Evolutionary conservation across 2,888 invertebrate species (phyloP).

Genomic region (Sinopyrophorus schimmeli): DNA sequence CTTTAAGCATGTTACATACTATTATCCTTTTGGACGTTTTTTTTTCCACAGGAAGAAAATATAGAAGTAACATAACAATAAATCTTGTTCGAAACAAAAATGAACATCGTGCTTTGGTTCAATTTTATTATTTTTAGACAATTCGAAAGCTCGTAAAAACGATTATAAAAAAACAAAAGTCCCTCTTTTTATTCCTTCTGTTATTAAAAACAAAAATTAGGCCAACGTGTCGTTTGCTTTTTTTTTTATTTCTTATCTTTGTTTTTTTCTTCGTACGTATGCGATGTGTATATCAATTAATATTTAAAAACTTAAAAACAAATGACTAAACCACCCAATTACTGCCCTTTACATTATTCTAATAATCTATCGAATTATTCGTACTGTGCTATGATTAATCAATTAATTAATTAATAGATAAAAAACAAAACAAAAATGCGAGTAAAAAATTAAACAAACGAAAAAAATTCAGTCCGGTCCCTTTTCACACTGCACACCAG

Average conservation of each 20-base stretch:
- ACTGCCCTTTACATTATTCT: slow-evolving; percentile 18
- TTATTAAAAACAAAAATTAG: too few relatives aligned
- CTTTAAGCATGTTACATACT: slow-evolving; percentile 21
- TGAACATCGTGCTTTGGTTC: slow-evolving; percentile 34
- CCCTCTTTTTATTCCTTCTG: too few relatives aligned
- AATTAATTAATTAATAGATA: too few relatives aligned
- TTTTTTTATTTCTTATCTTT: slow-evolving; percentile 16
- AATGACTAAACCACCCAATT: slow-evolving; percentile 29
- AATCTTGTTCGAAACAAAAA: too few relatives aligned
- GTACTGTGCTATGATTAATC: slow-evolving; percentile 14
- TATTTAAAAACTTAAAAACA: slow-evolving; percentile 20
- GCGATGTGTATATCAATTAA: slow-evolving; percentile 18
- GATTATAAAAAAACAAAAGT: too few relatives aligned
- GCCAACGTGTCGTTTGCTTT: slow-evolving; percentile 21
- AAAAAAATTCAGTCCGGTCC: slow-evolving; percentile 8
- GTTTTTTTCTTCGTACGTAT: slow-evolving; percentile 11
- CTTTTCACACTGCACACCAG: slow-evolving; percentile 8
- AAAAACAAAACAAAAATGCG: too few relatives aligned
- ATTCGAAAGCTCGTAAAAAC: too few relatives aligned
- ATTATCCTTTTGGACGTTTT: slow-evolving; percentile 9
- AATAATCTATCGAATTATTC: slow-evolving; percentile 13
- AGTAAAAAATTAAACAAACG: too few relatives aligned
- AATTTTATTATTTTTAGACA: too few relatives aligned
- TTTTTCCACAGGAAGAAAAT: too few relatives aligned
- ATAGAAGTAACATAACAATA: too few relatives aligned